Evolutionary conservation across 64 coral and sea anemone species (phyloP).

Genomic region (Stichodactyla helianthus): DNA sequence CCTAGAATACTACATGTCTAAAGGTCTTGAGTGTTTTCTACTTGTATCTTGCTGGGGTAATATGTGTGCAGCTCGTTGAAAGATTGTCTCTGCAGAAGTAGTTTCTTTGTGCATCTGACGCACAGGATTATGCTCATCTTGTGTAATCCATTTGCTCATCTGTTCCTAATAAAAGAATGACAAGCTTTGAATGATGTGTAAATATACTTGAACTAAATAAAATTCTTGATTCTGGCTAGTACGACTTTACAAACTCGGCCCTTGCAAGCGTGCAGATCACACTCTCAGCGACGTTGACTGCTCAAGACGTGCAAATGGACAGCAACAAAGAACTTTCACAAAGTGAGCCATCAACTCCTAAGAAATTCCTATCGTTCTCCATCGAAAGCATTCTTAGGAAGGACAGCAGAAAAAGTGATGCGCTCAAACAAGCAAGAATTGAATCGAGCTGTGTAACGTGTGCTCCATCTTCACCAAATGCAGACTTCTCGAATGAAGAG

Average conservation of each 20-base stretch:
- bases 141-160: conserved; percentile 97
- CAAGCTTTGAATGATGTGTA: conserved; percentile 91
- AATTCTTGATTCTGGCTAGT: conserved; percentile 69
- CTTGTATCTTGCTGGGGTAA: background rate
- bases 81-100: background rate
- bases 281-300: background rate
- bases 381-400: conserved; percentile 46
- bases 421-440: conserved; percentile 1
- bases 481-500: background rate
- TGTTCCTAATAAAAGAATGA: conserved; percentile 94
- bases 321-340: conserved; percentile 26
- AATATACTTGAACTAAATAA: conserved; percentile 93
- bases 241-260: background rate
- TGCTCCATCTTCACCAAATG: background rate
- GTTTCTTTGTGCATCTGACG: conserved; percentile 36
- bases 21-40: background rate
- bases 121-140: conserved; percentile 76
- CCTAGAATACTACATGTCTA: background rate
- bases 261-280: conserved; percentile 23
- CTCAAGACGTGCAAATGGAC: background rate
- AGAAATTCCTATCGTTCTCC: conserved; percentile 33
- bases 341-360: conserved; percentile 8
- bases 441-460: background rate
- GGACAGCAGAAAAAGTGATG: background rate
- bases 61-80: background rate